phyloP scores from a whole-genome alignment of 1,140 invertebrate genomes.

The Monomorium pharaonis region DNA sequence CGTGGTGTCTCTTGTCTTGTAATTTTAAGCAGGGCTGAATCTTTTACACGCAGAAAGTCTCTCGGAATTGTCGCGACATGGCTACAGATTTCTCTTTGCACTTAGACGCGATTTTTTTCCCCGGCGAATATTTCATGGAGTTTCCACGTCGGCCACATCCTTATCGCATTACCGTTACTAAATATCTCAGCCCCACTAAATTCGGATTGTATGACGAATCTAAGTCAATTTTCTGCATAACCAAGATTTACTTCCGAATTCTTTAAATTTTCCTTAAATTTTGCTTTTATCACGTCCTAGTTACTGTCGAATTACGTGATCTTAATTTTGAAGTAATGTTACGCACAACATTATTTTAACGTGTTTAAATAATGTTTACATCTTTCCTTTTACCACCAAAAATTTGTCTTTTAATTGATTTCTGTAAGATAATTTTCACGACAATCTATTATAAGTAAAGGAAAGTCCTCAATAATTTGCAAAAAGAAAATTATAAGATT shows the following conservation, averaged over 20 bases:
- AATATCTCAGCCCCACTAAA: background rate
- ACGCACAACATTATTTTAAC: background rate
- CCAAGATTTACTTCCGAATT: background rate
- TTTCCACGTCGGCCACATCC: background rate
- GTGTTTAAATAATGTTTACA: background rate
- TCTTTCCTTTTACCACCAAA: background rate
- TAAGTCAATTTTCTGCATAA: background rate
- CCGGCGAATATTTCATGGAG: slow-evolving; percentile 1
- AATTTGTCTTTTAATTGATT: background rate
- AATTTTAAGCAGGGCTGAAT: slow-evolving; percentile 50
- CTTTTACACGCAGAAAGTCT: slow-evolving; percentile 18
- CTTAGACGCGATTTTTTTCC: slow-evolving; percentile 2
- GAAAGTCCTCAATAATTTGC: background rate
- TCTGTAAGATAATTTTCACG: background rate
- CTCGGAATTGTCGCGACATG: slow-evolving; percentile 27
- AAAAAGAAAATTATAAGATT: too few species aligned
- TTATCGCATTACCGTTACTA: background rate
- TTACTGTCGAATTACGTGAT: background rate
- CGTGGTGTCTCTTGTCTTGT: slow-evolving; percentile 31
- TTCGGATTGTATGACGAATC: background rate
- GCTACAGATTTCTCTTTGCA: slow-evolving; percentile 7
- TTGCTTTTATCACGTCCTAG: background rate
- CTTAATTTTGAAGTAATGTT: background rate
- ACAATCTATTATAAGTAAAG: background rate
- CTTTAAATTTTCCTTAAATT: background rate